These are phyloP conservation scores for Sylvilagus bachmani DNA, from an alignment of 2,113 vertebrate genomes.

Conservation along the genomic window DNA sequence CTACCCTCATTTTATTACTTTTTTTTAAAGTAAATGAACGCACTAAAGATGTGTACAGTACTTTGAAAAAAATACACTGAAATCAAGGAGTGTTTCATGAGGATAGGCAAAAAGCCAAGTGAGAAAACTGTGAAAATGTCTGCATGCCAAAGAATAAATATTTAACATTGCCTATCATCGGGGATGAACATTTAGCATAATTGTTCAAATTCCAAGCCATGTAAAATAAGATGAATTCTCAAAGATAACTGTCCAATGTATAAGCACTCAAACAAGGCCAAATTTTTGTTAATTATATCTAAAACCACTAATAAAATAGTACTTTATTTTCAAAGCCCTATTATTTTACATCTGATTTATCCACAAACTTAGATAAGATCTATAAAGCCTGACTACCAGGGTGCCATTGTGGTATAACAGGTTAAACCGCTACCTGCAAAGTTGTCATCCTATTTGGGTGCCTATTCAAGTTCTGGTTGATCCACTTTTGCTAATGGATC, in stretches of 20 bases:
- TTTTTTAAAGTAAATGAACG: neutral
- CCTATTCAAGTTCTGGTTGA: too few relatives aligned
- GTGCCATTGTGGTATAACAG: too few relatives aligned
- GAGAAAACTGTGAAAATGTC: neutral
- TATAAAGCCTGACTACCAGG: neutral
- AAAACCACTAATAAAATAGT: slow-evolving; percentile 23
- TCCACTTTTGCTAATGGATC: too few relatives aligned
- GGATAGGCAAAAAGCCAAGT: slow-evolving; percentile 52
- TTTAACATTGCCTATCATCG: slow-evolving; percentile 22
- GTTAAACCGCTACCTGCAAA: too few relatives aligned
- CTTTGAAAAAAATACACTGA: neutral
- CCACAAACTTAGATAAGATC: neutral
- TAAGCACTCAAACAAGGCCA: slow-evolving; percentile 53
- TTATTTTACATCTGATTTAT: neutral
- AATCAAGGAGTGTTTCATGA: slow-evolving; percentile 36
- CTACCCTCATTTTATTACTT: slow-evolving; percentile 27
- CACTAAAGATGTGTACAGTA: neutral
- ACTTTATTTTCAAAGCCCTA: slow-evolving; percentile 10
- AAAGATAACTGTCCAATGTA: slow-evolving; percentile 11
- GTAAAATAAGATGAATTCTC: slow-evolving; percentile 33
- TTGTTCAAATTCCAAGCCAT: neutral
- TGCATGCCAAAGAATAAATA: neutral
- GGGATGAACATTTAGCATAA: slow-evolving; percentile 1
- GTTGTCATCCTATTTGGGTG: too few relatives aligned
- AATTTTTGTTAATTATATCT: neutral